Base-by-base conservation (phyloP, 2,888 invertebrate genomes). In the Pandemis cinnamomeana region DNA sequence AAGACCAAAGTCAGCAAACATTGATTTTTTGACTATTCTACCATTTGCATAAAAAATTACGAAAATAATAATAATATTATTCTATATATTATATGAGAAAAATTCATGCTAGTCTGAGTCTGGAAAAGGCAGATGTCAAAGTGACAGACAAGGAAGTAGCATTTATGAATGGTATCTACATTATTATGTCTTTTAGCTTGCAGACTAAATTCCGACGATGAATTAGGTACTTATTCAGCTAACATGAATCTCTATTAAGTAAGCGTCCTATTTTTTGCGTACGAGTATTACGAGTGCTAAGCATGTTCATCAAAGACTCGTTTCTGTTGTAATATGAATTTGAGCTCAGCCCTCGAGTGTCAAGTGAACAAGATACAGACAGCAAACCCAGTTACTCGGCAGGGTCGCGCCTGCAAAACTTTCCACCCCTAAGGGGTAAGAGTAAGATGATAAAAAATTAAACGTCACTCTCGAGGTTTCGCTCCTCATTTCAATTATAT, bases 401-500 rank as follows among this genome's bases (percentile, higher is more conserved):
- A 51, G 27, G 44, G 60, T 44, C 7, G 72, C 46, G 63, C 44
- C 46, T 63, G 41, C 48, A 72, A 68, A 71, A 67, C 66, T 76
- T 77, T 67, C 6, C 64, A 69, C 60, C 70, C 64, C 66, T 75
- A 76, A 79, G 71, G 69, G 77, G 77, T 79, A 76, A 76, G 75
- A 77, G 75, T 75, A 74, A 60, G 75, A 72, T 71, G 68, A 77
- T 77, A 76, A 78, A 79, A 81, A 79, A 80, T 77, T 77, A 78
- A 80, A 76, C 76, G 63, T 67, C 63, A 58, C 71, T 66, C 67
- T 53, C n/a, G 66, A 67, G 66, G 70, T 67, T 68, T 66, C 72
- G 67, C 75, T 72, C 77, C 75, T 77, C 78, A 76, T 80, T 79
- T 79, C 79, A 79, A 80, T 80, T 80, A 80, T 77, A 79, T 78